Evolutionary conservation across 1,140 invertebrate genomes (phyloP).

Genomic region (Trichonephila clavipes): DNA sequence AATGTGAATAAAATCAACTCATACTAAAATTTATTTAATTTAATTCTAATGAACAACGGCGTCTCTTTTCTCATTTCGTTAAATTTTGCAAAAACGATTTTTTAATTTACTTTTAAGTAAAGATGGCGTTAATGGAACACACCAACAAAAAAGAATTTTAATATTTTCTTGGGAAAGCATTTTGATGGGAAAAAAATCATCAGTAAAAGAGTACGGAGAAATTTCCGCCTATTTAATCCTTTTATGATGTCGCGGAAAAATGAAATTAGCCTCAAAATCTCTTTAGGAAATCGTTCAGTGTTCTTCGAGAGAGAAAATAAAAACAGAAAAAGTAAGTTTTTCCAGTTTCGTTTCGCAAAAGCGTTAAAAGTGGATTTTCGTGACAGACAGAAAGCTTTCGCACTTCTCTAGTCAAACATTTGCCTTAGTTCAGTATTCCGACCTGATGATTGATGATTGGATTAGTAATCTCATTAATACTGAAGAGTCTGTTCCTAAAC

Average conservation of each 20-base stretch:
- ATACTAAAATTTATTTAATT: too few species aligned
- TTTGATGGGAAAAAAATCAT: too few species aligned
- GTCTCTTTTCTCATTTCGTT: too few species aligned
- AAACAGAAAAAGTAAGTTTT: not conserved
- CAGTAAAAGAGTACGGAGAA: not conserved
- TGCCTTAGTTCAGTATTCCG: not conserved
- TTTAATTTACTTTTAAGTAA: too few species aligned
- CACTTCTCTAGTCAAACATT: not conserved
- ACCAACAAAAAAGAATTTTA: too few species aligned
- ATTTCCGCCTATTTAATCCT: not conserved
- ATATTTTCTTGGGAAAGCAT: too few species aligned
- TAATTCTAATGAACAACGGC: too few species aligned
- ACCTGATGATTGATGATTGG: not conserved
- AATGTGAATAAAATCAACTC: too few species aligned
- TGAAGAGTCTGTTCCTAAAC: not conserved
- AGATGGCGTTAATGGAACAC: too few species aligned
- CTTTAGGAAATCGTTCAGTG: not conserved
- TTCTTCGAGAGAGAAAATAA: not conserved
- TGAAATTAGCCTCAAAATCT: not conserved
- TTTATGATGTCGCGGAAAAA: not conserved
- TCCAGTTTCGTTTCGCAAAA: not conserved
- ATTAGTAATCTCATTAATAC: slow-evolving; percentile 28
- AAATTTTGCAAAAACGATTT: too few species aligned
- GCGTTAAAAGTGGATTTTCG: not conserved
- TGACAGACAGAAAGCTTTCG: not conserved